phyloP scores from a whole-genome alignment of 2,797 vertebrate species.

The Rhinatrema bivittatum region DNA sequence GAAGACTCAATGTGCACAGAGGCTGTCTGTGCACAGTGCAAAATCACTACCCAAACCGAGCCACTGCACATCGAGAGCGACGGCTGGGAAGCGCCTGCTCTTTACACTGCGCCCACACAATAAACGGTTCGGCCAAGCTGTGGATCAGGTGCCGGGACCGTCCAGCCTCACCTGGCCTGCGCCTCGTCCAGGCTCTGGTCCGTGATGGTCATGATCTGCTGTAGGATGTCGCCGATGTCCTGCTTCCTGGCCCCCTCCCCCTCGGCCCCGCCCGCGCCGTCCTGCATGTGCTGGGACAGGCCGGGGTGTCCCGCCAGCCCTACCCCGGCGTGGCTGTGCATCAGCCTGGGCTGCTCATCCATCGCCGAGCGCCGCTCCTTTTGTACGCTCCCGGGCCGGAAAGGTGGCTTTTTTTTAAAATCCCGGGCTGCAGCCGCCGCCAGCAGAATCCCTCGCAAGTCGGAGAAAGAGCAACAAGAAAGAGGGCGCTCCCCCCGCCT shows the following conservation, averaged over 20 bases:
- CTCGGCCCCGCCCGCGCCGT: slow-evolving; percentile 76
- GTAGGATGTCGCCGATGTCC: slow-evolving; percentile 97
- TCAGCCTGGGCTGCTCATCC: slow-evolving; percentile 93
- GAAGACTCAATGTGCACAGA: too few relatives aligned
- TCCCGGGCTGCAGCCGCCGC: too few relatives aligned
- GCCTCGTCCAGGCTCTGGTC: slow-evolving; percentile 97
- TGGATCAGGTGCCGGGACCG: too few relatives aligned
- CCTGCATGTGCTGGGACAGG: slow-evolving; percentile 89
- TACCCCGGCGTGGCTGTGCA: slow-evolving; percentile 87
- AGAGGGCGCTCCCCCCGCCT: slow-evolving; percentile 33
- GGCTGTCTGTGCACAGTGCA: too few relatives aligned
- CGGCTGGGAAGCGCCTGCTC: too few relatives aligned
- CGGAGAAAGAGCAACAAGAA: too few relatives aligned
- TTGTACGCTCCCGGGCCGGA: slow-evolving; percentile 14
- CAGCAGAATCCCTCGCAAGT: too few relatives aligned
- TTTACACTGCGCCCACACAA: too few relatives aligned
- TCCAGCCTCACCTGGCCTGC: slow-evolving; percentile 95
- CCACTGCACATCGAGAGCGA: too few relatives aligned
- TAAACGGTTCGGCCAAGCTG: too few relatives aligned
- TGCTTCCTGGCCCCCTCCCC: slow-evolving; percentile 85
- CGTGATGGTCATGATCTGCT: slow-evolving; percentile 98
- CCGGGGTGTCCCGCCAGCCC: slow-evolving; percentile 90
- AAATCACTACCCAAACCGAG: too few relatives aligned
- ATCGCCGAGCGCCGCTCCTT: slow-evolving; percentile 57
- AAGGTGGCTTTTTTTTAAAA: slow-evolving; percentile 25